phyloP scores from a whole-genome alignment of 2,888 invertebrate genomes.

The Cephus runcator region DNA sequence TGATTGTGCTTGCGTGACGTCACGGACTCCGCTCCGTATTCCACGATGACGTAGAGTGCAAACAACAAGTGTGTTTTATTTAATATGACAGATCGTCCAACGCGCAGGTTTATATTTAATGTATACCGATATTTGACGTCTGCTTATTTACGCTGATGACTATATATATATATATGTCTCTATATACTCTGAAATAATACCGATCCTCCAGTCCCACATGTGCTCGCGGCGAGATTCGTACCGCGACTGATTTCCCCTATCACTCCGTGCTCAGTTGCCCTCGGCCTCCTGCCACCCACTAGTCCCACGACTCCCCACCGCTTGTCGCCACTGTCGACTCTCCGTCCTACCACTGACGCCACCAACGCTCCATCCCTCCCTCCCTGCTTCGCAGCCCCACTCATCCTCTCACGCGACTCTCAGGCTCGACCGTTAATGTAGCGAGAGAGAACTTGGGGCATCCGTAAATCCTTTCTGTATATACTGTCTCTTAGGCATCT shows the following conservation, averaged over 20 bases:
- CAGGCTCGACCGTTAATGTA: slow-evolving; percentile 3
- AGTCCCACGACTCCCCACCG: slow-evolving; percentile 19
- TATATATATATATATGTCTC: background rate
- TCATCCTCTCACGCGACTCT: background rate
- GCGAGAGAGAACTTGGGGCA: background rate
- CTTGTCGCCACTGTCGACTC: slow-evolving; percentile 1
- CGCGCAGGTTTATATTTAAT: background rate
- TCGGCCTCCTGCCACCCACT: slow-evolving; percentile 31
- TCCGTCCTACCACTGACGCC: background rate
- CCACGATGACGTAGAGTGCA: slow-evolving; percentile 27
- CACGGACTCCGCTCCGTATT: slow-evolving; percentile 25
- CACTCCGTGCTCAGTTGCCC: slow-evolving; percentile 39
- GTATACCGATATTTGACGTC: background rate
- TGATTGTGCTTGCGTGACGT: slow-evolving; percentile 17
- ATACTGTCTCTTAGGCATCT: background rate
- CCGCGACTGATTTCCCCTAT: slow-evolving; percentile 56
- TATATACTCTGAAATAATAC: background rate
- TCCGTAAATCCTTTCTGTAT: background rate
- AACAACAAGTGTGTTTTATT: slow-evolving; percentile 9
- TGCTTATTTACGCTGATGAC: background rate
- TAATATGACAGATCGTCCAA: background rate
- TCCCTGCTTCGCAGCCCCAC: background rate
- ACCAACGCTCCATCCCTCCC: slow-evolving; percentile 1
- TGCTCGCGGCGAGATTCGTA: slow-evolving; percentile 50
- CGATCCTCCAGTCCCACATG: slow-evolving; percentile 23